Evolutionary conservation across 1,140 invertebrate species (phyloP).

Genomic region (Diorhabda carinulata): DNA sequence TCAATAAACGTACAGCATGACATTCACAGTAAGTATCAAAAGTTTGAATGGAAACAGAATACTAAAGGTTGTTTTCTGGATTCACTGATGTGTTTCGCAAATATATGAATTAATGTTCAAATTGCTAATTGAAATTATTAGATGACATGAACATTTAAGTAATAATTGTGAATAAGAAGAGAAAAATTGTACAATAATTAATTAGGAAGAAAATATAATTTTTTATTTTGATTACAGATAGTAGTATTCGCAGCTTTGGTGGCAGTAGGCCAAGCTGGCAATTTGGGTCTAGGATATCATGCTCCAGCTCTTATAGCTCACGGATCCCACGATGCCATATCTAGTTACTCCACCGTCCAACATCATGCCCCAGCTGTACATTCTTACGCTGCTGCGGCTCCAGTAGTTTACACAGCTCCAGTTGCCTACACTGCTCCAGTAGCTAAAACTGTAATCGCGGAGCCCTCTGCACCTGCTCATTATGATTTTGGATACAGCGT

Average conservation of each 20-base stretch:
- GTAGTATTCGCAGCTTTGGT: slow-evolving; percentile 19
- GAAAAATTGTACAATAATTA: too few species aligned
- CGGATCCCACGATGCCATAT: background rate
- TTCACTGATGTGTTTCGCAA: background rate
- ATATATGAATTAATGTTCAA: background rate
- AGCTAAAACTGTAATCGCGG: slow-evolving; percentile 10
- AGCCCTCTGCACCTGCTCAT: slow-evolving; percentile 24
- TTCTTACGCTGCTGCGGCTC: slow-evolving; percentile 1
- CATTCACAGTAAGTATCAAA: background rate
- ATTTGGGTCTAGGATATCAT: background rate
- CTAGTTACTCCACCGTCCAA: background rate
- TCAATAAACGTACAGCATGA: background rate
- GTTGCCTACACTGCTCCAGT: background rate
- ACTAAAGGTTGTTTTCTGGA: background rate
- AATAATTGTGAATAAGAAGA: too few species aligned
- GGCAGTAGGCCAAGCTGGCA: slow-evolving; percentile 22
- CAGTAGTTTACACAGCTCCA: background rate
- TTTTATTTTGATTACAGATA: slow-evolving; percentile 16
- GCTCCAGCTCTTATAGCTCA: background rate
- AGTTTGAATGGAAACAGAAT: background rate
- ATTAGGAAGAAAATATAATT: background rate
- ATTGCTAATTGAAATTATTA: background rate
- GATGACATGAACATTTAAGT: too few species aligned
- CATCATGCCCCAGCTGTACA: slow-evolving; percentile 3
- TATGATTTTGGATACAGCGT: slow-evolving; percentile 30